Conservation (phyloP, 2,113 vertebrate genomes). For the Hassar affinis region DNA sequence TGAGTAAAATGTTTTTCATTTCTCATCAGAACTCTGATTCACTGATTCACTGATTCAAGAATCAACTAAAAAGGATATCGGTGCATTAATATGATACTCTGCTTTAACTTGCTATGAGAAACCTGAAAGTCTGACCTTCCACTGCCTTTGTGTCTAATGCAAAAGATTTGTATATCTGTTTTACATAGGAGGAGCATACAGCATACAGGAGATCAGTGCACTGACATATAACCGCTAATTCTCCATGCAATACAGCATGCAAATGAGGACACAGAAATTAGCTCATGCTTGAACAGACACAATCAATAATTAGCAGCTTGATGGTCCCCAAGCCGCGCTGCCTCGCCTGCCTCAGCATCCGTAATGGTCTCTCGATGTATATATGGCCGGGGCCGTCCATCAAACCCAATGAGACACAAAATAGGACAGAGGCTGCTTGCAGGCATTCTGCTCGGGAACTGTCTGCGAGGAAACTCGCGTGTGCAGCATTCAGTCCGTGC, state of each 20-base stretch:
- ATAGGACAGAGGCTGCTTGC: conserved; percentile 22
- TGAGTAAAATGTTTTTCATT: neutral
- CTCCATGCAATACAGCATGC: conserved; percentile 34
- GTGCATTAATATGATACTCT: neutral
- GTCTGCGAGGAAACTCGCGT: neutral
- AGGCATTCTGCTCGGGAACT: neutral
- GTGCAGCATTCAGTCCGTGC: neutral
- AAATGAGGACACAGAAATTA: conserved; percentile 49
- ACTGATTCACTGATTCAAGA: neutral
- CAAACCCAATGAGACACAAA: conserved; percentile 46
- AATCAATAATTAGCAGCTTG: conserved; percentile 52
- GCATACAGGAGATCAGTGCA: conserved; percentile 27
- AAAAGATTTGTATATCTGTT: conserved; percentile 30
- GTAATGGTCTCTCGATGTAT: conserved; percentile 18
- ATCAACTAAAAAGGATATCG: too few species aligned
- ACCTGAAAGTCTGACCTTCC: neutral
- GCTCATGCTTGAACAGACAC: conserved; percentile 46
- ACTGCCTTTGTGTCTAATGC: conserved; percentile 27
- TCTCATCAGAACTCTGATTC: neutral
- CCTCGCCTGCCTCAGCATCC: conserved; percentile 14
- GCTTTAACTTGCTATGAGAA: neutral
- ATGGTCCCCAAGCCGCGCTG: conserved; percentile 37
- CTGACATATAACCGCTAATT: conserved; percentile 34
- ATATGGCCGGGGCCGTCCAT: conserved; percentile 33
- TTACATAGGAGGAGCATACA: conserved; percentile 21